Evolutionary conservation across 1,140 invertebrate genomes (phyloP).

Genomic region (Caenorhabditis remanei): DNA sequence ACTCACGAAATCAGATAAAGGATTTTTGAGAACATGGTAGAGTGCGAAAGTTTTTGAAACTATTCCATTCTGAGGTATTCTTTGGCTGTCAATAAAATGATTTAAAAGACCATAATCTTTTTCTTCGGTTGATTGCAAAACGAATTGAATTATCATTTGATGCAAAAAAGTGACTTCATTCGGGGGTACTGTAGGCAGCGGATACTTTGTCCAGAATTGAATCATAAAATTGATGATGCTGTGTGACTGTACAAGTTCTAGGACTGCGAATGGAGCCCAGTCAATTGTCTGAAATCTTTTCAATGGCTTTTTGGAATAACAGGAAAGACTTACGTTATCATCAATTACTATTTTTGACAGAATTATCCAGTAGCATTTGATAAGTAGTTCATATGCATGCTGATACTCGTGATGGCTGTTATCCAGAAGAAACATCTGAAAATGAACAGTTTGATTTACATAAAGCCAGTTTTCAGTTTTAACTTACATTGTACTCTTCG

Average conservation of each 20-base stretch:
- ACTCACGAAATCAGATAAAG: constrained; percentile 3
- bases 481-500: neutral
- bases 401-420: neutral
- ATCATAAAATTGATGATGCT: neutral
- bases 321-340: neutral
- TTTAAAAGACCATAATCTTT: neutral
- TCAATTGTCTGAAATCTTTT: neutral
- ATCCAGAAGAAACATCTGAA: neutral
- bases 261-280: neutral
- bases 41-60: constrained; percentile 14
- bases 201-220: constrained; percentile 20
- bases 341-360: constrained; percentile 10
- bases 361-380: constrained; percentile 22
- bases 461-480: too few species aligned
- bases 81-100: neutral
- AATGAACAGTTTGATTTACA: too few species aligned
- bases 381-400: neutral
- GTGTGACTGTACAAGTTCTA: neutral
- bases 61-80: neutral
- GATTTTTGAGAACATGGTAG: neutral
- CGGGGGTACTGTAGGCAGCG: neutral
- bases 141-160: neutral
- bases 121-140: neutral
- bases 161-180: neutral
- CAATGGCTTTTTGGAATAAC: neutral